Base-by-base conservation (phyloP, 2,797 vertebrate species). In the Meda fulgida region DNA sequence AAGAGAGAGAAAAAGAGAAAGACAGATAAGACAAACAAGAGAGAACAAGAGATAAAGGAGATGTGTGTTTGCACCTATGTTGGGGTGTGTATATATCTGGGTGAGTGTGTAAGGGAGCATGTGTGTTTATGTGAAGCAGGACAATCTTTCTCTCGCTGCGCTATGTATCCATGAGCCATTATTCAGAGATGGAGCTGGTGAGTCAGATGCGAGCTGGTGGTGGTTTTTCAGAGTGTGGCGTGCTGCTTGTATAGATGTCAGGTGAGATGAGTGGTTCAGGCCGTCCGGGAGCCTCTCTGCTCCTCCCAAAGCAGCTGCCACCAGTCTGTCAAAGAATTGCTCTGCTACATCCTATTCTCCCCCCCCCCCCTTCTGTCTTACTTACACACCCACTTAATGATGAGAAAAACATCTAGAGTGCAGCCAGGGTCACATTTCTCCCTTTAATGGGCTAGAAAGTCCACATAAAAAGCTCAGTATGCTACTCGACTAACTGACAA, bases 271-370 rank as follows among this genome's bases (percentile, higher is more conserved):
- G 87, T 88, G 78, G 83, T 80, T 81, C 26, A 69, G 87, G 87
- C 89, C 85, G 84, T 89, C 88, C 89, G 86, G 88, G 83, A 87
- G 81, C 77, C 67, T 84, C 83, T 55, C 89, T 29, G 80, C 91
- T 89, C 87, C 89, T 89, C 92, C 90, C 91, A 88, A 93, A 94
- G 93, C 95, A 96, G 93, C 94, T 95, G 94, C 94, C 94, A 93
- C 90, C 88, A 87, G 92, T 95, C 91, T 92, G 91, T 95, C 92
- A 94, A 89, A 87, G 91, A 92, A 90, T 79, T 87, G 91, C 88
- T 93, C 91, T 90, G 73, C 90, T 90, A 92, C 91, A 92, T 91
- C 90, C 80, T 63, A 80, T 84, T 65, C 82, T 83, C 81, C 71
- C 21, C 23, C 38, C 79, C 23, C 83, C 90, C 72, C 83, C 86